Evolutionary conservation across 1,140 invertebrate genomes (phyloP).

Genomic region (Drosophila rufa): DNA sequence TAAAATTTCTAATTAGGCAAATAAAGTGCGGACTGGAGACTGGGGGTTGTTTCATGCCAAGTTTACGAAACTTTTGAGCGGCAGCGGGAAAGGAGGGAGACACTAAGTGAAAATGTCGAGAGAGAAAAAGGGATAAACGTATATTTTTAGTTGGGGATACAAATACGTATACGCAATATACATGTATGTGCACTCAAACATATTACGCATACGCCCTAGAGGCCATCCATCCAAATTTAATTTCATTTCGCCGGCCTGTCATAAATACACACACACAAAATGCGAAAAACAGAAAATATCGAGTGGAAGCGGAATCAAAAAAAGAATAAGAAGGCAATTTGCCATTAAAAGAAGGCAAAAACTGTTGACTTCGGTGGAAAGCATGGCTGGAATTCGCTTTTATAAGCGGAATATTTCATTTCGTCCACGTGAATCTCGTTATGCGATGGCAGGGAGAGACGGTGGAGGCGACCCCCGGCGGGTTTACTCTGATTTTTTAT

Average conservation of each 20-base stretch:
- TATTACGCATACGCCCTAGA: slow-evolving; percentile 65
- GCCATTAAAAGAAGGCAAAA: slow-evolving; percentile 17
- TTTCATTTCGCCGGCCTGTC: slow-evolving; percentile 46
- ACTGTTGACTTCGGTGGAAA: slow-evolving; percentile 12
- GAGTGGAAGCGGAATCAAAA: slow-evolving; percentile 5
- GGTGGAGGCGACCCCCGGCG: background rate
- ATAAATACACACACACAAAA: slow-evolving; percentile 62
- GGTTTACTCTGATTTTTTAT: slow-evolving; percentile 9
- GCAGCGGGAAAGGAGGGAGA: slow-evolving; percentile 1
- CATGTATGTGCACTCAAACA: slow-evolving; percentile 28
- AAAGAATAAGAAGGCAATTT: slow-evolving; percentile 18
- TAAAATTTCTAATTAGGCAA: slow-evolving; percentile 40
- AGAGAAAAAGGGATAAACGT: slow-evolving; percentile 5
- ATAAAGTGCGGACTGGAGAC: background rate
- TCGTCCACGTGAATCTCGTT: slow-evolving; percentile 12
- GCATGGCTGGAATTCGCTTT: slow-evolving; percentile 7
- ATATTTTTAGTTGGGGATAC: slow-evolving; percentile 40
- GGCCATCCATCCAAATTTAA: slow-evolving; percentile 61
- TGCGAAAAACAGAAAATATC: slow-evolving; percentile 21
- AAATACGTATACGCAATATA: slow-evolving; percentile 4
- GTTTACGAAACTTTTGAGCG: slow-evolving; percentile 32
- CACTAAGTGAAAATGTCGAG: slow-evolving; percentile 26
- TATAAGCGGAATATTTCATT: slow-evolving; percentile 20
- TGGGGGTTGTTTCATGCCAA: slow-evolving; percentile 14
- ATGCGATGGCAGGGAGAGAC: background rate